Conservation (phyloP, 2,797 vertebrate genomes). For the Sebastes glaucus region DNA sequence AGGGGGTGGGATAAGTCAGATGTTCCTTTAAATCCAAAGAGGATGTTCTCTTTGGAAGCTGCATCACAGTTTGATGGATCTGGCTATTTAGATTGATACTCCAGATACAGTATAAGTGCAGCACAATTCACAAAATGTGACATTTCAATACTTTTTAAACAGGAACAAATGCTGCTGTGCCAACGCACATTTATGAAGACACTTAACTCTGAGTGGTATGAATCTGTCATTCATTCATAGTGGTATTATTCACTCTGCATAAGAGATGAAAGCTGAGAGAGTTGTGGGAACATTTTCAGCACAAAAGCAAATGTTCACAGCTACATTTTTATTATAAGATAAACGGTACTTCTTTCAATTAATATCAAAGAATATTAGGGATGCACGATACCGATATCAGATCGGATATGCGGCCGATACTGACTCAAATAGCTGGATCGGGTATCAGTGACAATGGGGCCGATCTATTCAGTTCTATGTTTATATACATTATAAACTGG, state of each 20-base stretch:
- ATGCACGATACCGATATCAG: too few relatives aligned
- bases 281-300: not conserved
- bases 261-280: not conserved
- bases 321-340: not conserved
- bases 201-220: not conserved
- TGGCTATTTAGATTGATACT: not conserved
- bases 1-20: not conserved
- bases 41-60: not conserved
- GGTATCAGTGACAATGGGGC: too few relatives aligned
- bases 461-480: too few relatives aligned
- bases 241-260: not conserved
- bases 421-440: too few relatives aligned
- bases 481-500: too few relatives aligned
- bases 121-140: not conserved
- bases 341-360: too few relatives aligned
- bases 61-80: not conserved
- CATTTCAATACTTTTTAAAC: not conserved
- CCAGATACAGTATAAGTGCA: not conserved
- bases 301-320: not conserved
- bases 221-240: not conserved
- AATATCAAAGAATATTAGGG: not conserved
- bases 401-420: too few relatives aligned
- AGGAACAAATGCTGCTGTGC: not conserved
- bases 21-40: slow-evolving; percentile 4
- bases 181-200: not conserved